Base-by-base conservation (phyloP, 2,113 vertebrate species). In the Raja brachyura region DNA sequence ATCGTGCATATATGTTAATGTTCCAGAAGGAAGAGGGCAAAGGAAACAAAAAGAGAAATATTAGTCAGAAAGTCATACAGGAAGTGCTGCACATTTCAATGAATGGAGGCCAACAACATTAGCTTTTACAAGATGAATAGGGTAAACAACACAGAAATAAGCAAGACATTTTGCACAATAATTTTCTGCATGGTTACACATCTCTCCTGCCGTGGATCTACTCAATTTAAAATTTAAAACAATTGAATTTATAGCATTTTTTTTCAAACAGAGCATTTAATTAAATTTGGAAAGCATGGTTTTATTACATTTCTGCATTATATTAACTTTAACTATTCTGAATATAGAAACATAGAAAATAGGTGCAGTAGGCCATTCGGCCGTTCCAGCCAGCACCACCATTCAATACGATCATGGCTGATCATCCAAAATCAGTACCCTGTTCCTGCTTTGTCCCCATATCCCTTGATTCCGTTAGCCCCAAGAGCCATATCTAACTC, bases 41-140 rank as follows among this genome's bases (percentile, higher is more conserved):
- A 94, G 94, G 94, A 93, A 94, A 93, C 90, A 81, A 93, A 95
- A 94, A 96, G 95, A 96, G 95, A 95, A 95, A 96, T 96, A 96
- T 95, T 94, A 95, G 94, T 95, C 96, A 97, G 94, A 95, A 95
- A 94, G 94, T 93, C 93, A 90, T 93, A 93, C 93, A 93, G 93
- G 85, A 92, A 93, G 93, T 94, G 93, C 74, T 93, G 93, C 93
- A 93, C 94, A 81, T 94, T 94, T 93, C 77, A 95, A 94, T 63
- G 95, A 93, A 94, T 76, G 93, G 92, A 93, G 95, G 93, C 68
- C 16, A 95, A 95, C 90, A 94, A 93, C 94, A 70, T 94, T 93
- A 95, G 94, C 76, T 93, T 93, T 93, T 93, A 79, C 77, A 95
- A 94, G 95, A 96, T 95, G 94, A 93, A 85, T 93, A 94, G 93